These are phyloP conservation scores for Drosophila cardini DNA, from an alignment of 1,140 invertebrate genomes.

Conservation along the genomic window DNA sequence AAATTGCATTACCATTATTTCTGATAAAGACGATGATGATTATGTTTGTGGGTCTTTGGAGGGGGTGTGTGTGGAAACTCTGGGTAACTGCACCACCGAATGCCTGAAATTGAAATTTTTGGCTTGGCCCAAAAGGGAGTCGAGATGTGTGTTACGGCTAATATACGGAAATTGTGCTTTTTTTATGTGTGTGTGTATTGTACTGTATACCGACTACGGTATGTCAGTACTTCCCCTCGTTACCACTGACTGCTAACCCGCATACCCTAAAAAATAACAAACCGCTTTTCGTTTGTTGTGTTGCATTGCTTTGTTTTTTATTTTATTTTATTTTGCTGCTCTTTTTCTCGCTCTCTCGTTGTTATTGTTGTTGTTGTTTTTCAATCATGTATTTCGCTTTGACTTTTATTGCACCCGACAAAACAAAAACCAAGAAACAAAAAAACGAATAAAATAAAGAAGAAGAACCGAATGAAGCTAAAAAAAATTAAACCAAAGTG, in stretches of 20 bases:
- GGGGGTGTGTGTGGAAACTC: not conserved
- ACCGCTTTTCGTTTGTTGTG: constrained; percentile 38
- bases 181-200: constrained; percentile 6
- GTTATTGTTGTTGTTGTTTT: constrained; percentile 51
- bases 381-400: constrained; percentile 78
- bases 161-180: constrained; percentile 47
- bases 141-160: constrained; percentile 25
- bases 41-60: constrained; percentile 10
- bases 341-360: constrained; percentile 31
- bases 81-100: not conserved
- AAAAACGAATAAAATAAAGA: constrained; percentile 24
- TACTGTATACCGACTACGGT: not conserved
- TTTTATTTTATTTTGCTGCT: constrained; percentile 49
- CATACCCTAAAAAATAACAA: constrained; percentile 1
- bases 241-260: not conserved
- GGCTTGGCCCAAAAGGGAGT: not conserved
- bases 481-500: constrained; percentile 28
- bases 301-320: constrained; percentile 47
- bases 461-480: constrained; percentile 15
- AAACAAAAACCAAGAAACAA: constrained; percentile 24
- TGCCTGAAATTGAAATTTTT: constrained; percentile 48
- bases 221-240: not conserved
- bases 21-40: constrained; percentile 43
- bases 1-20: constrained; percentile 46
- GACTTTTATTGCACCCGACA: constrained; percentile 67